These are phyloP conservation scores for Heteromurus nitidus DNA, from an alignment of 2,888 invertebrate species.

Conservation along the genomic window DNA sequence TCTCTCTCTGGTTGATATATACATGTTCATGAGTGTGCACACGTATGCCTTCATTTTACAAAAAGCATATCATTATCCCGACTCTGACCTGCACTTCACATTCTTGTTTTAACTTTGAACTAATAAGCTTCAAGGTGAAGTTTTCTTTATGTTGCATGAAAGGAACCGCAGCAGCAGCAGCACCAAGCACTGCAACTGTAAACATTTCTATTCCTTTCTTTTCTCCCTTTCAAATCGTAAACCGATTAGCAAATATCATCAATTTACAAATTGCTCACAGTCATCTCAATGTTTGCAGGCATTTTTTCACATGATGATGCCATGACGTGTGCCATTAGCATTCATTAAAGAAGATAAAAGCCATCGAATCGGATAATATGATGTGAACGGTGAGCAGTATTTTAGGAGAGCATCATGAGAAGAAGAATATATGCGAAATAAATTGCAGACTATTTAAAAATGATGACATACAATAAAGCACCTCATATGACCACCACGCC, in stretches of 20 bases:
- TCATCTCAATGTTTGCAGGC: not conserved
- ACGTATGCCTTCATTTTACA: not conserved
- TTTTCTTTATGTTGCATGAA: constrained; percentile 7
- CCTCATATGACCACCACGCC: not conserved
- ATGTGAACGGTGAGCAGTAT: too few relatives aligned
- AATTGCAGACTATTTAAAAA: constrained; percentile 20
- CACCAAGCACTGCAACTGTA: too few relatives aligned
- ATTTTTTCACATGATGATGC: not conserved
- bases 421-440: constrained; percentile 11
- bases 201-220: not conserved
- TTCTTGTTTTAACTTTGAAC: constrained; percentile 53
- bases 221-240: not conserved
- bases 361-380: not conserved
- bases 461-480: constrained; percentile 25
- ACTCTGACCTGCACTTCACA: too few relatives aligned
- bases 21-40: too few relatives aligned
- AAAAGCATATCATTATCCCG: not conserved
- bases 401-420: constrained; percentile 9
- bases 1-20: too few relatives aligned
- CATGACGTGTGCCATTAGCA: not conserved
- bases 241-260: constrained; percentile 8
- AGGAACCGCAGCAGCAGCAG: too few relatives aligned
- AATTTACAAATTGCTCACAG: not conserved
- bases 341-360: constrained; percentile 15
- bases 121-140: constrained; percentile 52